Evolutionary conservation across 2,888 invertebrate genomes (phyloP), one percentile per base, ranked within the genome.

Genomic region (Apamea monoglypha): DNA sequence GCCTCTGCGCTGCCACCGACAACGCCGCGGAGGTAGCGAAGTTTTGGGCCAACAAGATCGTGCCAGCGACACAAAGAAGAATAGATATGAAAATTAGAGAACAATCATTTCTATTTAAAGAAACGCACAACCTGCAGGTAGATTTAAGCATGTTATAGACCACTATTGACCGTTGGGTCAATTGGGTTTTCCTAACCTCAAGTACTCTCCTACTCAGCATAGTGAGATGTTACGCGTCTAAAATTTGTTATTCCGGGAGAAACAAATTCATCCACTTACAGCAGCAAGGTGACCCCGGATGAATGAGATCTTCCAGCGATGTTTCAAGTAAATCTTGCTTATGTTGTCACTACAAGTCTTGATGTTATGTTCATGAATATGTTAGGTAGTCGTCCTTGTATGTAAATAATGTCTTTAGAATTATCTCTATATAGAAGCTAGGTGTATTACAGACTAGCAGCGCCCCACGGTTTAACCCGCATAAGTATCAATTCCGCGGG

Each of bases 251-350:
- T 67, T 44, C n/a, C 1, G 25, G 47, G 47, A 29, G 29, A 59
- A 76, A 67, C 74, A 83, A 80, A 80, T 64, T 67, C 44, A 50
- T 63, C 61, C 66, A 68, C 71, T 76, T 63, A 76, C 25, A 53
- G 16, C 50, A 67, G 59, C 68, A 71, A 80, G 72, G 21, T 59
- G 76, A 80, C 70, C 21, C 59, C 36, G 68, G 71, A 72, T 44
- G 29, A 74, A 73, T 61, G 70, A 70, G 56, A 61, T 70, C 40
- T 74, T 71, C 32, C 47, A 40, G 75, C 10, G 29, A 74, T 80
- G 74, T 76, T 76, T 68, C 59, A 79, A 50, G 74, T 74, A 80
- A 83, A 83, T 76, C 76, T 80, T 47, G 44, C 76, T 50, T 64
- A 61, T 36, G 25, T 64, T 70, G 63, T 69, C 75, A 63, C 68